Conservation (phyloP, 1,140 invertebrate genomes). For the Orussus abietinus region DNA sequence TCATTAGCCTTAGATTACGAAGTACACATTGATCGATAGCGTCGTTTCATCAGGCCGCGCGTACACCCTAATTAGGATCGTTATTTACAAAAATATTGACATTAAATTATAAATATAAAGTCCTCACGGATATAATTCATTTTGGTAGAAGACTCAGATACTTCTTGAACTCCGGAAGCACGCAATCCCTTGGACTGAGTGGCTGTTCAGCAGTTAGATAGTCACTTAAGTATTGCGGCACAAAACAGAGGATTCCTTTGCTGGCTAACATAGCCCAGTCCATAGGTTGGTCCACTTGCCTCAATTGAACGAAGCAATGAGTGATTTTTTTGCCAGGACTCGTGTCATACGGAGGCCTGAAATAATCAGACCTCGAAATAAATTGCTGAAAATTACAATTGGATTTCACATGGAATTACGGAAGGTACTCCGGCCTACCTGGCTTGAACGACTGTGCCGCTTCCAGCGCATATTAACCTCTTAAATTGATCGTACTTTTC, state of each 20-base stretch:
- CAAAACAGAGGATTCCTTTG: slow-evolving; percentile 55
- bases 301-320: slow-evolving; percentile 58
- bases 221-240: slow-evolving; percentile 58
- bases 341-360: slow-evolving; percentile 42
- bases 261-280: slow-evolving; percentile 52
- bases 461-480: slow-evolving; percentile 69
- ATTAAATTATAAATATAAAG: too few relatives aligned
- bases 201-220: slow-evolving; percentile 45
- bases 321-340: slow-evolving; percentile 48
- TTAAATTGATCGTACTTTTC: slow-evolving; percentile 62
- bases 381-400: slow-evolving; percentile 9
- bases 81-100: too few relatives aligned
- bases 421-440: too few relatives aligned
- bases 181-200: slow-evolving; percentile 45
- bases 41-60: too few relatives aligned
- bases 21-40: too few relatives aligned
- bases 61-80: too few relatives aligned
- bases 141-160: slow-evolving; percentile 42
- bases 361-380: slow-evolving; percentile 12
- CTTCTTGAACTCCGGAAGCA: slow-evolving; percentile 49
- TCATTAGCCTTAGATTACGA: too few relatives aligned
- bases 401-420: too few relatives aligned
- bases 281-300: slow-evolving; percentile 50
- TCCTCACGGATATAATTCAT: slow-evolving; percentile 14
- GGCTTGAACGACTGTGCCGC: slow-evolving; percentile 61